Evolutionary conservation across 1,140 invertebrate species (phyloP).

Genomic region (Drosophila melanica): DNA sequence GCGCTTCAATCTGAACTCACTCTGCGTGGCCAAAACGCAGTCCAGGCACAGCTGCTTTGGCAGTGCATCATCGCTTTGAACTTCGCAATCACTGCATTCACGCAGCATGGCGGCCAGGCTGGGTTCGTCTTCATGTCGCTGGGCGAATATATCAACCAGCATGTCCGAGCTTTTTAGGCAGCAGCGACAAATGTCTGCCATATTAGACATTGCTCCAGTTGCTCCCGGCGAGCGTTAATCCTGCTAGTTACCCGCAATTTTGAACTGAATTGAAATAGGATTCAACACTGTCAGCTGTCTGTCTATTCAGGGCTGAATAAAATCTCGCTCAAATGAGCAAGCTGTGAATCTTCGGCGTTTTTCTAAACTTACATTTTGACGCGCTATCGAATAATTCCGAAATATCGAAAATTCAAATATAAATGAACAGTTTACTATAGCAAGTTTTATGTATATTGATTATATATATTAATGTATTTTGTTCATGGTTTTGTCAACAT

Average conservation of each 20-base stretch:
- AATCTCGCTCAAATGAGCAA: background rate
- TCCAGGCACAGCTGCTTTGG: background rate
- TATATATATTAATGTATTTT: too few relatives aligned
- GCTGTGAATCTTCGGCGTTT: background rate
- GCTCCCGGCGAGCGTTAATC: background rate
- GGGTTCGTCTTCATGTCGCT: slow-evolving; percentile 1
- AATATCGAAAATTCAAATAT: background rate
- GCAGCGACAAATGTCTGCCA: background rate
- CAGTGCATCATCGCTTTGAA: background rate
- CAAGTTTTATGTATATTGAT: too few relatives aligned
- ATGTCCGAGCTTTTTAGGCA: background rate
- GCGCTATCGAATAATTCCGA: background rate
- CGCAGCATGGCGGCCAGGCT: background rate
- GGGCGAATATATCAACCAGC: background rate
- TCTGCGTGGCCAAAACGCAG: background rate
- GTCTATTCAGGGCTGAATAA: background rate
- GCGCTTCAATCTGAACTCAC: background rate
- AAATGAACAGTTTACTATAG: too few relatives aligned
- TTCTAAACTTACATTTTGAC: background rate
- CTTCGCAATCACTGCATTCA: background rate
- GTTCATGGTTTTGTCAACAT: too few relatives aligned
- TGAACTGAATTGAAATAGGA: background rate
- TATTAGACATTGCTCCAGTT: background rate
- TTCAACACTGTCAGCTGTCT: background rate
- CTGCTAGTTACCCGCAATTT: background rate